phyloP scores from a whole-genome alignment of 2,888 invertebrate species.

The Monochamus alternatus region DNA sequence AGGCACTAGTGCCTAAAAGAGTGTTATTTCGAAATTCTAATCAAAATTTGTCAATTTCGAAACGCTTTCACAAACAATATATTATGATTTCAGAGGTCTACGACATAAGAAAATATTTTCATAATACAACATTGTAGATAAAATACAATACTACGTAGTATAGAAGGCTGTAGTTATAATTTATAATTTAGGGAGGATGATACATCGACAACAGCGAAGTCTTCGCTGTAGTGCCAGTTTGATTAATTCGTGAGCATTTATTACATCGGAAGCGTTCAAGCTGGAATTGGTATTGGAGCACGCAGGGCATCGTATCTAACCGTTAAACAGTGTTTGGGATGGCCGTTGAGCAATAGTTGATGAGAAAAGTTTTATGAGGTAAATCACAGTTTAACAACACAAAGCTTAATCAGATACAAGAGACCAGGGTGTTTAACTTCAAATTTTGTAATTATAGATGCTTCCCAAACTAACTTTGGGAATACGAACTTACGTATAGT shows the following conservation, averaged over 20 bases:
- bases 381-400: not conserved
- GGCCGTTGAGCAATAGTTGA: not conserved
- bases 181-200: not conserved
- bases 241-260: slow-evolving; percentile 22
- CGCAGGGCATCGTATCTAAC: not conserved
- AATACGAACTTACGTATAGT: no score
- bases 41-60: no score
- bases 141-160: no score
- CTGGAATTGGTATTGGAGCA: slow-evolving; percentile 15
- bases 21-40: no score
- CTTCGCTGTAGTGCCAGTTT: slow-evolving; percentile 10
- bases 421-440: no score
- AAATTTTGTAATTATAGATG: no score
- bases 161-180: not conserved
- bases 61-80: no score
- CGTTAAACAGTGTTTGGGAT: not conserved
- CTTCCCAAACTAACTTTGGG: no score
- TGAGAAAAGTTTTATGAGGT: slow-evolving; percentile 1
- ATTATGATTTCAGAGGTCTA: no score
- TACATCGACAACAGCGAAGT: not conserved
- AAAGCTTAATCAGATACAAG: not conserved
- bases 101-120: no score
- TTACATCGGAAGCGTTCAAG: slow-evolving; percentile 25
- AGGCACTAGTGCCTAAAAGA: no score
- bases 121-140: no score